phyloP scores from a whole-genome alignment of 1,140 invertebrate species.

The Rhynchophorus ferrugineus region DNA sequence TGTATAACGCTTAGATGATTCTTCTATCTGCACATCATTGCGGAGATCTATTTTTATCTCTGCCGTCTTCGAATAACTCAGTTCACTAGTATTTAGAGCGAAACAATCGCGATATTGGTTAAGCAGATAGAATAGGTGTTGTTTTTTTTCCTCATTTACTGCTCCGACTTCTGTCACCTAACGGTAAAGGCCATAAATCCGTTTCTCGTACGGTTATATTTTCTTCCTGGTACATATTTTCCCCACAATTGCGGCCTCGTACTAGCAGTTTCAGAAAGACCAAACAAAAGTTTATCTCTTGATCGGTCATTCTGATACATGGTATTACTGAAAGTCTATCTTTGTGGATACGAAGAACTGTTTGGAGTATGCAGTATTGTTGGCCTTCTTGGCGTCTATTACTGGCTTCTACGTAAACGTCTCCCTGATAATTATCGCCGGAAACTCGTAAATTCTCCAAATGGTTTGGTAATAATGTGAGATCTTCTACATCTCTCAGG shows the following conservation, averaged over 20 bases:
- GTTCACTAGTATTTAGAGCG: conserved; percentile 12
- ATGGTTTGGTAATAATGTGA: conserved; percentile 6
- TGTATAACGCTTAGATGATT: too few relatives aligned
- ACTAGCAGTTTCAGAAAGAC: conserved; percentile 5
- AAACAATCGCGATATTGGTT: conserved; percentile 22
- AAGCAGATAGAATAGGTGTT: conserved; percentile 12
- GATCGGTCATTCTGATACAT: conserved; percentile 6
- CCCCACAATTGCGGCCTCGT: background rate
- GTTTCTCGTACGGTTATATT: background rate
- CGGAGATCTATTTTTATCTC: conserved; percentile 29
- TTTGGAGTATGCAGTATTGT: conserved; percentile 32
- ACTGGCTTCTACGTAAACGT: conserved; percentile 25
- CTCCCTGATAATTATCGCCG: conserved; percentile 3
- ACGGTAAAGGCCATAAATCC: background rate
- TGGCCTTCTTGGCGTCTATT: conserved; percentile 34
- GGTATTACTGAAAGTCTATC: background rate
- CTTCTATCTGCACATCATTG: conserved; percentile 27
- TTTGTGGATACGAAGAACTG: conserved; percentile 13
- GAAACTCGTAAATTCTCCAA: background rate
- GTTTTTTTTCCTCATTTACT: conserved; percentile 9
- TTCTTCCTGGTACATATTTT: conserved; percentile 2
- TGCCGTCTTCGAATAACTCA: conserved; percentile 22
- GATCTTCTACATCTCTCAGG: background rate
- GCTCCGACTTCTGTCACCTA: conserved; percentile 3
- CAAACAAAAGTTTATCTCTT: conserved; percentile 5